Percentiles rank a stretch among this genome's conserved stretches.
These are phyloP conservation scores for Eupsilia transversa DNA, from an alignment of 2,888 invertebrate genomes.

Conservation along the genomic window DNA sequence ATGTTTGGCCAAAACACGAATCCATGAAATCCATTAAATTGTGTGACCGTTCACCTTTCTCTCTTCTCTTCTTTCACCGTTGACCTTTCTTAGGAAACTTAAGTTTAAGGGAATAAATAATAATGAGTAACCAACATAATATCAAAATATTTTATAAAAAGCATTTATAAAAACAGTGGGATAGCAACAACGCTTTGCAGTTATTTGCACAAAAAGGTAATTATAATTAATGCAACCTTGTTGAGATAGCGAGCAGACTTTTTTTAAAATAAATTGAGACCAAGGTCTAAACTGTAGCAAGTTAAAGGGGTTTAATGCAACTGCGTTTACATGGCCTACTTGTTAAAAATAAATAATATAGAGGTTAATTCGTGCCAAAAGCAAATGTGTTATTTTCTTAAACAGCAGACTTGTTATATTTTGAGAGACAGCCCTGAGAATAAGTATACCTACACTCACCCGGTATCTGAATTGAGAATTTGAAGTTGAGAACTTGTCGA, in stretches of 20 bases:
- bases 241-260: constrained; percentile 32
- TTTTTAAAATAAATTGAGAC: constrained; percentile 40
- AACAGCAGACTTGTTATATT: background rate
- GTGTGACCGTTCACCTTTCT: too few relatives aligned
- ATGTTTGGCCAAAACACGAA: too few relatives aligned
- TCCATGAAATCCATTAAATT: too few relatives aligned
- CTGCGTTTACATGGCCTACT: constrained; percentile 32
- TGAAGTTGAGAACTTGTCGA: background rate
- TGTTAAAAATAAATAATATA: constrained; percentile 44
- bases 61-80: too few relatives aligned
- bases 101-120: too few relatives aligned
- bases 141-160: constrained; percentile 4
- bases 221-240: constrained; percentile 50
- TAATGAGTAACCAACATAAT: background rate
- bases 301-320: constrained; percentile 39
- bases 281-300: constrained; percentile 38
- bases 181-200: background rate
- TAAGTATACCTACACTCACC: background rate
- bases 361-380: constrained; percentile 38
- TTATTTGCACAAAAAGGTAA: constrained; percentile 38
- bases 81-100: too few relatives aligned
- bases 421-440: background rate
- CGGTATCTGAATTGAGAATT: background rate
- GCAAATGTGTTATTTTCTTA: background rate
- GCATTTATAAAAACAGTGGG: background rate